Conservation (phyloP, 2,113 vertebrate species). For the Talpa occidentalis region DNA sequence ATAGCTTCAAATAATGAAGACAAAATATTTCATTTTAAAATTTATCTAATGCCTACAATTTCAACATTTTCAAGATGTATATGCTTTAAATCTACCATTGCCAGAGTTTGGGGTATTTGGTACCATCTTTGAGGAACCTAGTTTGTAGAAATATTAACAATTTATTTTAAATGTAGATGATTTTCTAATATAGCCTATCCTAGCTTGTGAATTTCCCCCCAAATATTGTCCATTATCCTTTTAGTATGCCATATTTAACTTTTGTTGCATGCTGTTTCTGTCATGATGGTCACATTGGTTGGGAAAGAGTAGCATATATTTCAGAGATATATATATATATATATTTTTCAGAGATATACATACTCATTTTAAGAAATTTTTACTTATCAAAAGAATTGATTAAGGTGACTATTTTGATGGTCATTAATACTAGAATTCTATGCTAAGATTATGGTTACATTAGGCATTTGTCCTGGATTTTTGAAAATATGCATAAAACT, state of each 20-base stretch:
- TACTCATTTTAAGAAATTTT: conserved; percentile 59
- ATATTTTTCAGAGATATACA: conserved; percentile 35
- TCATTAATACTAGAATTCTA: conserved; percentile 66
- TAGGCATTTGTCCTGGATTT: background rate
- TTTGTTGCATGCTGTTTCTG: conserved; percentile 85
- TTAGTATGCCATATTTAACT: conserved; percentile 81
- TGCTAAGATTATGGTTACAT: conserved; percentile 38
- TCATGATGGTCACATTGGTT: conserved; percentile 84
- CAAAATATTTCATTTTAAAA: background rate
- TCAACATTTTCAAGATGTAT: background rate
- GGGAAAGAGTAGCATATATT: conserved; percentile 77
- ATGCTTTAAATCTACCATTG: background rate
- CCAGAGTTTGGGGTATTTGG: background rate
- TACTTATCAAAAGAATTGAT: conserved; percentile 70
- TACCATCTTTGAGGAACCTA: background rate
- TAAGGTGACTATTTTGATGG: conserved; percentile 62
- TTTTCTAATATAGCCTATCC: conserved; percentile 31
- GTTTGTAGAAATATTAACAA: conserved; percentile 33
- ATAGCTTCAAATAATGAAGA: background rate
- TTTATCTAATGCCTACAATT: background rate
- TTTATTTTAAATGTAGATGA: conserved; percentile 10
- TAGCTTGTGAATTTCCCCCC: conserved; percentile 71
- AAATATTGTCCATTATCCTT: conserved; percentile 79
- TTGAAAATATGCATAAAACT: background rate
- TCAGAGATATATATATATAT: no score